phyloP scores from a whole-genome alignment of 2,797 vertebrate species.

The Caiman crocodilus region DNA sequence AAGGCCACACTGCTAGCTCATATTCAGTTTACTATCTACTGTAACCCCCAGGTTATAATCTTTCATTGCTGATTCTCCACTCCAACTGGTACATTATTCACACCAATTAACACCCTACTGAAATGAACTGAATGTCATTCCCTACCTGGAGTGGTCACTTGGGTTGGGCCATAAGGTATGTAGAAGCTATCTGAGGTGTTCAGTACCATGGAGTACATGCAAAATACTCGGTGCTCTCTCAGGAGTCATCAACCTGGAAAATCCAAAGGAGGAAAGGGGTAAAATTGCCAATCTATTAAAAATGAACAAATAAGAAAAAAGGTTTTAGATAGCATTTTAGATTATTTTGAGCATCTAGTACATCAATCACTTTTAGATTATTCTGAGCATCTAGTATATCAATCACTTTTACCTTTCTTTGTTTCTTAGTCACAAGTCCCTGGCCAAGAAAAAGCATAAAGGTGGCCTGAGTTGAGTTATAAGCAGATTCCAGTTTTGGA shows the following conservation, averaged over 20 bases:
- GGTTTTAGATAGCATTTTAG: too few species aligned
- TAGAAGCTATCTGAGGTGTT: constrained; percentile 49
- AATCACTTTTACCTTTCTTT: constrained; percentile 58
- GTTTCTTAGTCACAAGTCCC: constrained; percentile 63
- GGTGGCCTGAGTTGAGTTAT: too few species aligned
- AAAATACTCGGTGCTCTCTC: constrained; percentile 53
- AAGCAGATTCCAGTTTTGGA: too few species aligned
- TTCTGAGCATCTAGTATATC: constrained; percentile 11
- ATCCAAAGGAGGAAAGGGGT: constrained; percentile 55
- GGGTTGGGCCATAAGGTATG: constrained; percentile 48
- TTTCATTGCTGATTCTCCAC: not conserved
- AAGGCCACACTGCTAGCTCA: too few species aligned
- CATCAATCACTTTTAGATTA: constrained; percentile 35
- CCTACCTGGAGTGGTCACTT: constrained; percentile 56
- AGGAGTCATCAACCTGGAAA: constrained; percentile 47
- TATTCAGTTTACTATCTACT: too few species aligned
- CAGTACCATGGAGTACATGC: constrained; percentile 30
- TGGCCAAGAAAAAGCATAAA: constrained; percentile 1
- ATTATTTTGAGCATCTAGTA: not conserved
- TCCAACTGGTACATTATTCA: not conserved
- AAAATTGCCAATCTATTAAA: constrained; percentile 52
- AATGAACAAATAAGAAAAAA: too few species aligned
- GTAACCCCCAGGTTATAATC: not conserved
- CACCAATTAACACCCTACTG: constrained; percentile 27
- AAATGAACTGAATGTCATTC: constrained; percentile 27